Conservation (phyloP, 2,888 invertebrate genomes). For the Ochlodes sylvanus region DNA sequence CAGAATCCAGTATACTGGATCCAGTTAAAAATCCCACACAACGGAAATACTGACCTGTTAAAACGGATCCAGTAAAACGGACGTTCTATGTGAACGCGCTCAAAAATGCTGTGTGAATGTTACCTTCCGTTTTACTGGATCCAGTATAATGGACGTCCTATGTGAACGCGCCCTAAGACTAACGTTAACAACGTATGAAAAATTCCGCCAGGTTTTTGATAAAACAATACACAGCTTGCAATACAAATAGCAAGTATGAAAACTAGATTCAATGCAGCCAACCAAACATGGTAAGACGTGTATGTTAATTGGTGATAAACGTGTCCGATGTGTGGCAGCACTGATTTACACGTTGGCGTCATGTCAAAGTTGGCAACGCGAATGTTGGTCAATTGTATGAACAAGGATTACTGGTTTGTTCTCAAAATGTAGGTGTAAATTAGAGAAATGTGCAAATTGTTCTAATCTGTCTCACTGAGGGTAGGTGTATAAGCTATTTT, state of each 20-base stretch:
- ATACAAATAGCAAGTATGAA: background rate
- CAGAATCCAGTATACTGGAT: too few relatives aligned
- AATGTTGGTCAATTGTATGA: conserved; percentile 14
- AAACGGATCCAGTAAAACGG: too few relatives aligned
- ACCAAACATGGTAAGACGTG: conserved; percentile 18
- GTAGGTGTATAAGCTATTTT: background rate
- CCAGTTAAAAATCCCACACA: too few relatives aligned
- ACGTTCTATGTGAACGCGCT: too few relatives aligned
- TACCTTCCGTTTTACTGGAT: too few relatives aligned
- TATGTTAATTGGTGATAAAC: conserved; percentile 21
- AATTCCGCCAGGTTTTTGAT: background rate
- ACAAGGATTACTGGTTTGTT: conserved; percentile 37
- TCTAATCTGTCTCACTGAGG: background rate
- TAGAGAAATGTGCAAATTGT: conserved; percentile 42
- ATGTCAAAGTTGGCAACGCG: conserved; percentile 21
- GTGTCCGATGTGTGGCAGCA: conserved; percentile 3
- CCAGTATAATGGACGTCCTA: too few relatives aligned
- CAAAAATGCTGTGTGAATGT: too few relatives aligned
- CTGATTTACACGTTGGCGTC: conserved; percentile 28
- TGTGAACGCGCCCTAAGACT: too few relatives aligned
- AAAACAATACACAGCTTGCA: background rate
- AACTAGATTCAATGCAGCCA: conserved; percentile 7
- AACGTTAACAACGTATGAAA: background rate
- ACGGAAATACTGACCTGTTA: too few relatives aligned
- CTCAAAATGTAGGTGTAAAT: conserved; percentile 46